Evolutionary conservation across 2,797 vertebrate species (phyloP).

Genomic region (Neoniphon sammara): DNA sequence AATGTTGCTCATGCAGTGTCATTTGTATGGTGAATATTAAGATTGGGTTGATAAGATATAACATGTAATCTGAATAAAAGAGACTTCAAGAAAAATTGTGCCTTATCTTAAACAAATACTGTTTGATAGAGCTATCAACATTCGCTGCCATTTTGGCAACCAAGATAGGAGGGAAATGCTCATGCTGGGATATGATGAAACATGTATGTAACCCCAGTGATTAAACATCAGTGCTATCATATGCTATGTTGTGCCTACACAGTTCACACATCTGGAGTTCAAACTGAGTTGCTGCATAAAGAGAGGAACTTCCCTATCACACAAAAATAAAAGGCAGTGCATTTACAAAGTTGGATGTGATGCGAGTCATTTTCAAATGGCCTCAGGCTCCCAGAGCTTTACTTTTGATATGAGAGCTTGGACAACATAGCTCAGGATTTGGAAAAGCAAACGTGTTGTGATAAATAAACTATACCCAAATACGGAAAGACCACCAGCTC

Average conservation of each 20-base stretch:
- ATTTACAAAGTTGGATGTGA: neutral
- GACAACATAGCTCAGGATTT: neutral
- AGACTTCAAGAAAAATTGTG: slow-evolving; percentile 67
- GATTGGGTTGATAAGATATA: slow-evolving; percentile 55
- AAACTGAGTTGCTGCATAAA: slow-evolving; percentile 51
- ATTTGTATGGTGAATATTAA: slow-evolving; percentile 50
- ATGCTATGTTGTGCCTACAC: slow-evolving; percentile 47
- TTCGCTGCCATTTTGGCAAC: slow-evolving; percentile 44
- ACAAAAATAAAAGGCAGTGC: slow-evolving; percentile 3
- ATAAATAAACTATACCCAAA: slow-evolving; percentile 1
- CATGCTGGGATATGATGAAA: slow-evolving; percentile 77
- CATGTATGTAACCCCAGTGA: slow-evolving; percentile 70
- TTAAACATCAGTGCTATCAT: slow-evolving; percentile 45
- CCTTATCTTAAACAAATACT: slow-evolving; percentile 65
- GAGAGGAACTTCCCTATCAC: slow-evolving; percentile 24
- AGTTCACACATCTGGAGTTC: slow-evolving; percentile 62
- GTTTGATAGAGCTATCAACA: slow-evolving; percentile 65
- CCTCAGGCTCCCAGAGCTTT: slow-evolving; percentile 22
- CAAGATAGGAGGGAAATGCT: slow-evolving; percentile 67
- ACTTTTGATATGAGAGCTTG: neutral
- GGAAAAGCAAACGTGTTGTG: neutral
- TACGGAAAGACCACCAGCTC: slow-evolving; percentile 40
- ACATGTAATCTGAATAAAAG: slow-evolving; percentile 52
- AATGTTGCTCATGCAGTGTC: slow-evolving; percentile 29
- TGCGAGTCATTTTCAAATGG: neutral